A percentile compares a stretch with the other conserved stretches of the same genome.
Conservation (phyloP, 2,888 invertebrate species). For the Lissonota sp. region DNA sequence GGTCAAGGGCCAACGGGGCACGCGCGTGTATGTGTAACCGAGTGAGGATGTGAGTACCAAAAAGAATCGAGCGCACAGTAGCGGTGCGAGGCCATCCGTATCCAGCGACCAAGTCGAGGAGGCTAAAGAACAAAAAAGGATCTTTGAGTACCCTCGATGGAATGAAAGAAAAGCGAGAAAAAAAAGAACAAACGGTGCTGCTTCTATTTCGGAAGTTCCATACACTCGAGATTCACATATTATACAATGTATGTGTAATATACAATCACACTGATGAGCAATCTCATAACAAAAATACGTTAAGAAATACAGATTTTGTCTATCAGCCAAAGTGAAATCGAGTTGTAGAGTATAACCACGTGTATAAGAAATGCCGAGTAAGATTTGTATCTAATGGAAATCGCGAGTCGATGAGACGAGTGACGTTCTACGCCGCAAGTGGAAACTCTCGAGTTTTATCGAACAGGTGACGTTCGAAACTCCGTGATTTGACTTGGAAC, state of each 20-base stretch:
- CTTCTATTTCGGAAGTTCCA: conserved; percentile 5
- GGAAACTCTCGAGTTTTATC: conserved; percentile 24
- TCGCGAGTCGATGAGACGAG: conserved; percentile 10
- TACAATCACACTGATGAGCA: neutral
- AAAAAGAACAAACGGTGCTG: conserved; percentile 6
- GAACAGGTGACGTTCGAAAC: conserved; percentile 17
- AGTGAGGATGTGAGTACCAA: conserved; percentile 47
- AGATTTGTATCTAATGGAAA: neutral
- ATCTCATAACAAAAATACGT: conserved; percentile 10
- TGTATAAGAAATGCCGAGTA: neutral
- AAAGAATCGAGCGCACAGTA: conserved; percentile 38
- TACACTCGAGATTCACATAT: conserved; percentile 25
- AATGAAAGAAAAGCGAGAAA: conserved; percentile 25
- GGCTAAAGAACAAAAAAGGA: conserved; percentile 28
- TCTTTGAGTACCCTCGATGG: conserved; percentile 8
- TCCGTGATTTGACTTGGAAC: conserved; percentile 21
- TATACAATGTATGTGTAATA: conserved; percentile 4
- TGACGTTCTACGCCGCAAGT: conserved; percentile 7
- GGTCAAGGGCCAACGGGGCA: conserved; percentile 44
- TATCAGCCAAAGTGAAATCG: conserved; percentile 2
- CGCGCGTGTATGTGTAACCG: conserved; percentile 51
- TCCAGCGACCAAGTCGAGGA: conserved; percentile 39
- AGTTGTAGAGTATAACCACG: neutral
- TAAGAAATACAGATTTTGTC: neutral
- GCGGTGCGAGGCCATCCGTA: conserved; percentile 51